phyloP scores from a whole-genome alignment of 2,888 invertebrate genomes.

The Ametastegia equiseti region DNA sequence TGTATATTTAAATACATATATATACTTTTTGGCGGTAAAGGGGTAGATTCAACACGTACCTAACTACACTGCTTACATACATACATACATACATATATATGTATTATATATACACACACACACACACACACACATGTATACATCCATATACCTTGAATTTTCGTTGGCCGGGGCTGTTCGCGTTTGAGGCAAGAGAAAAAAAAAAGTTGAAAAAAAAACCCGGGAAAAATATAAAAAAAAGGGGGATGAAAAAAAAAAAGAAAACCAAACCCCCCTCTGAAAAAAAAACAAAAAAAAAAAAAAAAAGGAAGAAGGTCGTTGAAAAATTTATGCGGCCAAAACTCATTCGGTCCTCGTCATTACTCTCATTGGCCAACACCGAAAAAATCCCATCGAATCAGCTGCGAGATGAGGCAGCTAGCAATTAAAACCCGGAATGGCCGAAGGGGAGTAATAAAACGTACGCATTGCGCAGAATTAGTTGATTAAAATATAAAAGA shows the following conservation, averaged over 20 bases:
- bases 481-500: constrained; percentile 76
- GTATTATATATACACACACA: neutral
- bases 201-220: neutral
- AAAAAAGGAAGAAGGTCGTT: constrained; percentile 42
- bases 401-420: constrained; percentile 69
- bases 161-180: neutral
- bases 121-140: neutral
- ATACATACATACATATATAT: neutral
- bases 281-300: neutral
- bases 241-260: neutral
- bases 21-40: neutral
- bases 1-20: too few relatives aligned
- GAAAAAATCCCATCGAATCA: constrained; percentile 73
- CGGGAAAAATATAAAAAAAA: neutral
- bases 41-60: neutral
- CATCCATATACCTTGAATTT: neutral
- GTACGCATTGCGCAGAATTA: constrained; percentile 75
- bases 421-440: constrained; percentile 72
- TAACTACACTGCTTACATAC: too few relatives aligned
- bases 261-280: too few relatives aligned
- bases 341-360: constrained; percentile 59
- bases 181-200: neutral
- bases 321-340: constrained; percentile 45
- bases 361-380: constrained; percentile 71
- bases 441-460: constrained; percentile 71